Evolutionary conservation across 2,888 invertebrate species (phyloP).

Genomic region (Plagodis dolabraria): DNA sequence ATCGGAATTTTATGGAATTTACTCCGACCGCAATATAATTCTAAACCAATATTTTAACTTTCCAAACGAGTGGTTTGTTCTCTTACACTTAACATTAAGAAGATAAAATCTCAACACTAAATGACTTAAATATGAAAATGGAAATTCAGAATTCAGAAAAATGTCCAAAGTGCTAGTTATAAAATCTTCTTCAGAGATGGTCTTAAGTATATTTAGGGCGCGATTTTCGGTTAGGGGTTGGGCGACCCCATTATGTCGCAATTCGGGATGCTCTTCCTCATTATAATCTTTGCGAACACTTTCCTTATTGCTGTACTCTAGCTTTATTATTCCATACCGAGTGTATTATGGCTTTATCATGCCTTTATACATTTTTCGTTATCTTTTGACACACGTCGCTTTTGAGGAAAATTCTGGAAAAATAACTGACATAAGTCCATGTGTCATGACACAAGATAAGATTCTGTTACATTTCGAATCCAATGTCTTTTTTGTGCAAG

Average conservation of each 20-base stretch:
- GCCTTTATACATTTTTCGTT: neutral
- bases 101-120: neutral
- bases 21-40: no score
- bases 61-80: neutral
- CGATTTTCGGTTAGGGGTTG: conserved; percentile 4
- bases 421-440: no score
- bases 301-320: conserved; percentile 9
- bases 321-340: conserved; percentile 3
- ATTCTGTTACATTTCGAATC: no score
- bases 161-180: conserved; percentile 11
- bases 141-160: neutral
- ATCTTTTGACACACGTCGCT: neutral
- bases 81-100: neutral
- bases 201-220: conserved; percentile 10
- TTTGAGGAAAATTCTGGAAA: neutral
- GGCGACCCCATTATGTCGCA: conserved; percentile 13
- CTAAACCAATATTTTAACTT: no score
- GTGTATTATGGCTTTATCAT: neutral
- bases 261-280: conserved; percentile 14
- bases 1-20: no score
- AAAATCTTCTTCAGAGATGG: conserved; percentile 12
- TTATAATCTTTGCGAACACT: conserved; percentile 22
- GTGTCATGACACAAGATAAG: no score
- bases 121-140: neutral
- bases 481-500: no score